Evolutionary conservation across 2,797 vertebrate species (phyloP), one percentile per base, ranked within the genome.

Genomic region (Crocidura indochinensis): DNA sequence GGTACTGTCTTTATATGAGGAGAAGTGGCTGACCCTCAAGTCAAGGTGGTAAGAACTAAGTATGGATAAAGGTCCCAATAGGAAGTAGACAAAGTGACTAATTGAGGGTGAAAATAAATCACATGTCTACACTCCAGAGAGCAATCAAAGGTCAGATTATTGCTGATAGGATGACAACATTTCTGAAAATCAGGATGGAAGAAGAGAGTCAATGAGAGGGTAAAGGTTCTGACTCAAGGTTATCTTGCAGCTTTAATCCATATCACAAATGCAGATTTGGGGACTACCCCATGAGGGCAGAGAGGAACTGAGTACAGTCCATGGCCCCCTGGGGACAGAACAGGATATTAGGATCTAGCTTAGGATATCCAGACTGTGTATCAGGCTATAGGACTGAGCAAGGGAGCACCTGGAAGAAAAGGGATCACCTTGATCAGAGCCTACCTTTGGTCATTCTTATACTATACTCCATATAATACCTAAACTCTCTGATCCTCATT

Each of bases 341-440:
- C 20, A 85, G 19, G 29, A 60, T 44, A 49, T 3, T 19, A 38
- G 27, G 1, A 4, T 62, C 6, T 24, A 73, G 19, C 14, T 31
- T 31, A 4, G 0, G 20, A 24, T 17, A 5, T 27, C 24, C 53
- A 27, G n/a, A n/a, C 7, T 6, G 0, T 15, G 6, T 8, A 15
- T 46, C 51, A 67, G 12, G 49, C 10, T 27, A 10, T 29, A 1
- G 15, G 31, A 76, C 20, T 75, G 27, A 44, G 29, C 53, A 56
- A 19, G 53, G 53, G 53, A 56, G 7, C 10, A 7, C 53, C 15
- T 56, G 38, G 29, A 83, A 22, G 15, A 53, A 27, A 2, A 14
- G 15, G 46, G 17, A 74, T 75, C n/a, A 14, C 5, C 12, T 19
- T 3, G 20, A 47, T 27, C 15, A 17, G 56, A 38, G 38, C 38